Conservation (phyloP, 2,797 vertebrate genomes). For the Benthosema pterotum region DNA sequence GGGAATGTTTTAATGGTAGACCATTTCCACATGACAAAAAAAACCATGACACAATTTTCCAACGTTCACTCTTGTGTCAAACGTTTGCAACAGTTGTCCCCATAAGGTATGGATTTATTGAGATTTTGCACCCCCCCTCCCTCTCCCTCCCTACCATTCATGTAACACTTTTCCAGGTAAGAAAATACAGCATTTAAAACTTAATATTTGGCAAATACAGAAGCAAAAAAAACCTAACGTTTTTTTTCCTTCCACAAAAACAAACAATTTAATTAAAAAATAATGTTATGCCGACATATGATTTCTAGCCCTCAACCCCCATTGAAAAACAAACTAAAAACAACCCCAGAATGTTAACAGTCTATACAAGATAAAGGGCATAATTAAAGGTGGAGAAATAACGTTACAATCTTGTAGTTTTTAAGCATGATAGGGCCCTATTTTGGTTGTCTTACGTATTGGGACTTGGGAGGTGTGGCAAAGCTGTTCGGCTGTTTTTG, state of each 20-base stretch:
- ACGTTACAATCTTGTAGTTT: conserved; percentile 68
- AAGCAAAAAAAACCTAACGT: conserved; percentile 78
- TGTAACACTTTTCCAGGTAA: conserved; percentile 83
- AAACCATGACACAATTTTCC: conserved; percentile 75
- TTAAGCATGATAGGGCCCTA: too few species aligned
- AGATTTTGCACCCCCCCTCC: conserved; percentile 52
- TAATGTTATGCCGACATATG: conserved; percentile 67
- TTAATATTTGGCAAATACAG: conserved; percentile 84
- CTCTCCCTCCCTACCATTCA: conserved; percentile 66
- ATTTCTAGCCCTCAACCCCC: conserved; percentile 65
- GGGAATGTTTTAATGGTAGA: conserved; percentile 88
- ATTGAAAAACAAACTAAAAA: conserved; percentile 72
- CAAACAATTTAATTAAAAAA: conserved; percentile 55
- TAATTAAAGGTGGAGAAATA: conserved; percentile 44
- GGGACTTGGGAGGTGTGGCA: too few species aligned
- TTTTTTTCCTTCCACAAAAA: conserved; percentile 74
- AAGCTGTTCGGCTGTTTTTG: too few species aligned
- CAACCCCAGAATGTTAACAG: conserved; percentile 78
- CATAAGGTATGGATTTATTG: conserved; percentile 65
- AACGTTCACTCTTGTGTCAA: conserved; percentile 71
- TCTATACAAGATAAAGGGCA: conserved; percentile 77
- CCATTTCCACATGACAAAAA: conserved; percentile 82
- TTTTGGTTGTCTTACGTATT: too few species aligned
- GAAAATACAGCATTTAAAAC: conserved; percentile 84
- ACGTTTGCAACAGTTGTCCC: conserved; percentile 68